Conservation (phyloP, 2,888 invertebrate genomes). For the Sphaeridia pumilis region DNA sequence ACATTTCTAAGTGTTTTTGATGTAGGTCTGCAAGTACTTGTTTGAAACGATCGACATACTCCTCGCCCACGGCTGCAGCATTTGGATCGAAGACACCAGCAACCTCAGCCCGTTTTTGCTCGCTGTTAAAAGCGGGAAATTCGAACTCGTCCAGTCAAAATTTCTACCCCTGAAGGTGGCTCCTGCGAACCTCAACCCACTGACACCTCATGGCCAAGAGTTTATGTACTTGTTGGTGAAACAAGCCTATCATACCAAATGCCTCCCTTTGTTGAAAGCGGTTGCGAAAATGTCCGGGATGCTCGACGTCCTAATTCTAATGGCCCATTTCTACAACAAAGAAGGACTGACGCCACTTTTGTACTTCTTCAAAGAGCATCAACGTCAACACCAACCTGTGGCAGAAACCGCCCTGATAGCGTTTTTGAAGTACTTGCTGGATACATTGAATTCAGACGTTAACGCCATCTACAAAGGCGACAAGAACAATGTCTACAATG, state of each 20-base stretch:
- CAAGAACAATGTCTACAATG: not conserved
- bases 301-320: too few relatives aligned
- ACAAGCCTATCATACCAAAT: too few relatives aligned
- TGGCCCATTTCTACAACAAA: constrained; percentile 5
- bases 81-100: too few relatives aligned
- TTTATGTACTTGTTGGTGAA: too few relatives aligned
- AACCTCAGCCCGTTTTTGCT: constrained; percentile 18
- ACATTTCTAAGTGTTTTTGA: not conserved
- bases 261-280: too few relatives aligned
- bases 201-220: too few relatives aligned
- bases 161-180: not conserved
- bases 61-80: constrained; percentile 18
- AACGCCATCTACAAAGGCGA: constrained; percentile 15
- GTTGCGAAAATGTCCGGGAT: too few relatives aligned
- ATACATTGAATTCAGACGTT: constrained; percentile 19
- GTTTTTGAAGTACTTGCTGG: constrained; percentile 18
- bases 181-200: not conserved
- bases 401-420: not conserved
- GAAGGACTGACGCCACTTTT: constrained; percentile 8
- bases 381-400: not conserved
- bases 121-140: constrained; percentile 16
- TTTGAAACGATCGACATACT: constrained; percentile 17
- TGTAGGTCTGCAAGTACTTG: constrained; percentile 15
- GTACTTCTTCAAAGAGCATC: not conserved
- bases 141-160: constrained; percentile 15